Conservation (phyloP, 2,888 invertebrate genomes). For the Nomada fabriciana region DNA sequence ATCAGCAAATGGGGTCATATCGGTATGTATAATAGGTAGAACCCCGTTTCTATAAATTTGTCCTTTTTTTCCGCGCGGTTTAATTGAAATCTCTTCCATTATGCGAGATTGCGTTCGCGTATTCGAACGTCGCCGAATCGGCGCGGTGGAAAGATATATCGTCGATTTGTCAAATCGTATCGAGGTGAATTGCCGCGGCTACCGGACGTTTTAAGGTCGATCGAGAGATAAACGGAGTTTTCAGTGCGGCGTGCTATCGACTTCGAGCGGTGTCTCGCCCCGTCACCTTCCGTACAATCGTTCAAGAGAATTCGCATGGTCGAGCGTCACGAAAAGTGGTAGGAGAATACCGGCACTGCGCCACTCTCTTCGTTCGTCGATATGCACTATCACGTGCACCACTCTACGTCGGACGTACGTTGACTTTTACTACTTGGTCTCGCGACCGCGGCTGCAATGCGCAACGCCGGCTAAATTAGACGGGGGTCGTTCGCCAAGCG, state of each 20-base stretch:
- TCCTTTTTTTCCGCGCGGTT: not conserved
- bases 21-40: no score
- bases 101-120: not conserved
- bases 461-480: conserved; percentile 38
- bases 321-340: conserved; percentile 56
- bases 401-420: conserved; percentile 56
- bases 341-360: conserved; percentile 71
- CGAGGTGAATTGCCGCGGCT: not conserved
- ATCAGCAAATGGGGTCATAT: conserved; percentile 26
- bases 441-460: conserved; percentile 53
- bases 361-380: conserved; percentile 54
- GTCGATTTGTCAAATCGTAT: conserved; percentile 38
- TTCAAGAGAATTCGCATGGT: conserved; percentile 44
- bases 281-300: conserved; percentile 45
- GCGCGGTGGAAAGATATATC: conserved; percentile 6
- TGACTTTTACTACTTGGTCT: conserved; percentile 66
- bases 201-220: conserved; percentile 49
- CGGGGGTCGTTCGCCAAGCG: not conserved
- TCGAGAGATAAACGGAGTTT: conserved; percentile 27
- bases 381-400: conserved; percentile 59
- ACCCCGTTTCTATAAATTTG: not conserved
- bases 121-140: not conserved
- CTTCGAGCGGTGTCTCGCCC: conserved; percentile 20
- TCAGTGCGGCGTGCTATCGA: conserved; percentile 26
- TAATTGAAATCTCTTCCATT: not conserved